Evolutionary conservation across 2,888 invertebrate genomes (phyloP).

Genomic region (Lymantria monacha): DNA sequence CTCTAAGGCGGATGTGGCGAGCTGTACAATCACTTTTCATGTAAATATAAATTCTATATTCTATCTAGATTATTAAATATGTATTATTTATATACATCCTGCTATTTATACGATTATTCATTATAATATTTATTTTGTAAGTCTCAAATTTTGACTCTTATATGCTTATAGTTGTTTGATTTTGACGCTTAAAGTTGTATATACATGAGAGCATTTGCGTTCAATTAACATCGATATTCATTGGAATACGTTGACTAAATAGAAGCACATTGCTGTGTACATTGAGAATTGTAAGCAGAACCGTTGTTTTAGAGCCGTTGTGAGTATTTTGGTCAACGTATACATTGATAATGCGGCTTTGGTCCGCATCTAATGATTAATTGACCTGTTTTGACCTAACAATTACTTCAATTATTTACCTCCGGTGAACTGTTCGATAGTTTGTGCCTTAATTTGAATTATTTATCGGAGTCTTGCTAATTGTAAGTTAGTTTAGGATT

Average conservation of each 20-base stretch:
- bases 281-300: neutral
- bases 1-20: conserved; percentile 27
- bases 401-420: conserved; percentile 80
- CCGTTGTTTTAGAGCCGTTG: neutral
- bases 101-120: too few species aligned
- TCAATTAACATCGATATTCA: too few species aligned
- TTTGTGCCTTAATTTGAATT: conserved; percentile 45
- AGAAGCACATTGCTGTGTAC: too few species aligned
- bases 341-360: conserved; percentile 65
- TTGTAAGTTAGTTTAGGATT: conserved; percentile 6
- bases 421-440: conserved; percentile 61
- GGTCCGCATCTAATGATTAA: conserved; percentile 71
- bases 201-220: too few species aligned
- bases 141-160: too few species aligned
- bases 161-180: too few species aligned
- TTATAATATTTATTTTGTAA: too few species aligned
- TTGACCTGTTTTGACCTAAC: conserved; percentile 76
- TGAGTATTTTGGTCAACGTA: conserved; percentile 14
- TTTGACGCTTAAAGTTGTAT: too few species aligned
- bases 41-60: conserved; percentile 7
- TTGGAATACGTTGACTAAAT: too few species aligned
- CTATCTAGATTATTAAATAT: neutral
- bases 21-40: conserved; percentile 32
- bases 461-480: conserved; percentile 31
- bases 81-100: too few species aligned